Conservation (phyloP, 23 tunicate genomes). For the Clavelina lepadiformis region DNA sequence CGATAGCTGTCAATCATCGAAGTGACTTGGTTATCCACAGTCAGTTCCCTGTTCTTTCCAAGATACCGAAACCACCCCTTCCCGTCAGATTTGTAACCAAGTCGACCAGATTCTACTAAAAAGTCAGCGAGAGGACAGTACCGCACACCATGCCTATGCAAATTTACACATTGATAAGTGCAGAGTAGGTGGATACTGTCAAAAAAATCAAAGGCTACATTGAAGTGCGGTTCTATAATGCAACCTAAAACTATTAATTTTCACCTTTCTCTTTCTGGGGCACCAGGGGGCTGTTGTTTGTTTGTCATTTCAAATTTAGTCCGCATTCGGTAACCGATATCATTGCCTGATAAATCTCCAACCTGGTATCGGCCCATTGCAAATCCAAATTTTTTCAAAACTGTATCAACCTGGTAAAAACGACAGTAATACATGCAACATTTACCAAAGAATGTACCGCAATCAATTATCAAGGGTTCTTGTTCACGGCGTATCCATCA, state of each 20-base stretch:
- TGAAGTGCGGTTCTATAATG: no score
- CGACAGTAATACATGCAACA: no score
- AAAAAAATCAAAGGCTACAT: no score
- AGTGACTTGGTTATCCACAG: conserved; percentile 25
- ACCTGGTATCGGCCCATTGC: conserved; percentile 82
- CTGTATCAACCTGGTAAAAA: conserved; percentile 46
- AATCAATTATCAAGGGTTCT: no score
- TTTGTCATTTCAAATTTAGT: conserved; percentile 19
- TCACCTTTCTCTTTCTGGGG: conserved; percentile 51
- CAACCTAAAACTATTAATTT: no score
- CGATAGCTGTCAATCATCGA: conserved; percentile 50
- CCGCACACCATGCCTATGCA: conserved; percentile 18
- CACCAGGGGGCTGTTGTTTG: conserved; percentile 48
- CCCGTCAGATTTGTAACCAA: conserved; percentile 31
- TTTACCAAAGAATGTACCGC: no score
- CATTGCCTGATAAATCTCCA: conserved; percentile 62
- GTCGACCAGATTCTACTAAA: conserved; percentile 51
- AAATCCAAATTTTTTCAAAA: conserved; percentile 60
- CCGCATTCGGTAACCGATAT: conserved; percentile 56
- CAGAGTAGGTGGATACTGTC: no score
- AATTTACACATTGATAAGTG: no score
- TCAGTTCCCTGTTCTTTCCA: conserved; percentile 1
- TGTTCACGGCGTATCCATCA: no score
- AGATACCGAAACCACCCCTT: conserved; percentile 67
- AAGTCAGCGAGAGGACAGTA: conserved; percentile 56